phyloP scores from a whole-genome alignment of 53 echinoderm and acorn worm genomes.

The Astropecten irregularis region DNA sequence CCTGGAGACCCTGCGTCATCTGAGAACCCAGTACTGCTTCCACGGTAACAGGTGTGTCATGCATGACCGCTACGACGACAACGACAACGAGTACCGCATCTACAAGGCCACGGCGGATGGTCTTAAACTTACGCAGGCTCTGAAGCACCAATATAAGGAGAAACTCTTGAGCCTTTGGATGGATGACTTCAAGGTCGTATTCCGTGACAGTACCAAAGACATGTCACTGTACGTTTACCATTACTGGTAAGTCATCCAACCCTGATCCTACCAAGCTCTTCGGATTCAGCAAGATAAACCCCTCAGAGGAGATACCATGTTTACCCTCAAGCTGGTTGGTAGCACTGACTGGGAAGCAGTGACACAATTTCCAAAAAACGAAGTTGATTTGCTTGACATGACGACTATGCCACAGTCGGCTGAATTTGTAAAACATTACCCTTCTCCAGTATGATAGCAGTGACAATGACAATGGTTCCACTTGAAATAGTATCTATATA shows the following conservation, averaged over 20 bases:
- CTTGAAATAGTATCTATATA: too few relatives aligned
- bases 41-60: neutral
- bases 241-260: slow-evolving; percentile 23
- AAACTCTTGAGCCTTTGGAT: neutral
- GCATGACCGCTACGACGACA: neutral
- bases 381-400: too few relatives aligned
- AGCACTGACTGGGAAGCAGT: too few relatives aligned
- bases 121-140: neutral
- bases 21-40: neutral
- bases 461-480: too few relatives aligned
- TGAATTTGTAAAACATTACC: too few relatives aligned
- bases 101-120: neutral
- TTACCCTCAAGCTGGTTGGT: too few relatives aligned
- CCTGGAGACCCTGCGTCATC: neutral
- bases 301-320: too few relatives aligned
- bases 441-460: too few relatives aligned
- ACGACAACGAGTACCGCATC: neutral
- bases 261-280: too few relatives aligned
- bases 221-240: neutral
- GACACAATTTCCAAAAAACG: too few relatives aligned
- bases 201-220: neutral
- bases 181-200: neutral
- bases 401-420: too few relatives aligned
- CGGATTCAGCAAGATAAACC: too few relatives aligned
- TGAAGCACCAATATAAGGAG: neutral